Base-by-base conservation (phyloP, 2,113 vertebrate species). In the Callorhinus ursinus region DNA sequence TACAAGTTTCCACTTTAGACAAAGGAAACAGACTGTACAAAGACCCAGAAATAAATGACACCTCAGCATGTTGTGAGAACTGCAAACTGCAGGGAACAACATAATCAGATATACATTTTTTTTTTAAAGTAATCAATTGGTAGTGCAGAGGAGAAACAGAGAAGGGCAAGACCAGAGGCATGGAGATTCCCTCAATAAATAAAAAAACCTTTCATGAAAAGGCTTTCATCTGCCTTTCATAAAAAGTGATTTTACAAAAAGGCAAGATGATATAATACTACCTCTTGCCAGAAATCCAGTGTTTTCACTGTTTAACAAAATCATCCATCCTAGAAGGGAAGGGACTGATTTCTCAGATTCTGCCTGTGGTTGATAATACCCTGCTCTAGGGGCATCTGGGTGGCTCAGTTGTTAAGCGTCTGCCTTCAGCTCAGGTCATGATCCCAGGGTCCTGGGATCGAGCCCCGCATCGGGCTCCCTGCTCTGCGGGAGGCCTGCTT, bases 11-110 rank as follows among this genome's bases (percentile, higher is more conserved):
- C 51, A 93, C 61, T 79, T 90, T 22, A 90, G 71, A 53, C 69
- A 93, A 96, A 88, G 36, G 85, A 33, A 83, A 57, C 7, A 49
- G 31, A 63, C 13, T 51, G 11, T 26, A 72, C 84, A 69, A 77
- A 96, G 33, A 59, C 76, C 95, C 53, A 63, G 71, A 90, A 93
- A 79, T 93, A 96, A 89, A 90, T 42, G 46, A 85, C 33, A 61
- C 31, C 18, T 71, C 46, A 57, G 57, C 3, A 22, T 89, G 51
- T 5, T 57, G 57, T 76, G 26, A 85, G 71, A 84, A 79, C 33
- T 69, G 49, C 33, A 61, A 77, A 36, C 18, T 53, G 51, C 5
- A 88, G 28, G 26, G 28, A 85, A 55, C 21, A 63, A 85, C 46
- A 90, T 53, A 63, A 63, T 24, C 42, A 85, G 46, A 90, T 24